These are phyloP conservation scores for Notoglanidium macrostoma DNA, from an alignment of 2,797 vertebrate species.

Conservation along the genomic window DNA sequence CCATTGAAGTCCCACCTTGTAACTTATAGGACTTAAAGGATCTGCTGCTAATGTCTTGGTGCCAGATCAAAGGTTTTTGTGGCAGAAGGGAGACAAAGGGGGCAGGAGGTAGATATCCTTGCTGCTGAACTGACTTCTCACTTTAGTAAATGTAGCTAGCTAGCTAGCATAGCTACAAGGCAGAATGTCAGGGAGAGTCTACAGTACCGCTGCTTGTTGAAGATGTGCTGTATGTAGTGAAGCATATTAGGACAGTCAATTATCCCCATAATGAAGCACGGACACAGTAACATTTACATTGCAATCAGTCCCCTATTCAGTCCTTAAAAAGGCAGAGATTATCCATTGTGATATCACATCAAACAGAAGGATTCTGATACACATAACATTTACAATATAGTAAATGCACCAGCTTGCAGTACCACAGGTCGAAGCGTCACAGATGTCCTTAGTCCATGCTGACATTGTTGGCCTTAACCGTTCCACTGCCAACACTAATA, in stretches of 20 bases:
- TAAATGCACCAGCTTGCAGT: constrained; percentile 21
- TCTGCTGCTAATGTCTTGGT: no score
- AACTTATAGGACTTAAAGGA: no score
- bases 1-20: no score
- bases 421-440: neutral
- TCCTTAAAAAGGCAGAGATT: neutral
- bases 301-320: neutral
- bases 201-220: neutral
- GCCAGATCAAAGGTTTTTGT: no score
- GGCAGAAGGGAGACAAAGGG: no score
- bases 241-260: neutral
- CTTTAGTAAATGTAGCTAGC: neutral
- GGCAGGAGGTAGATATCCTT: neutral
- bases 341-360: neutral
- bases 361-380: neutral
- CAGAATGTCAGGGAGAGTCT: neutral
- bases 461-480: constrained; percentile 38
- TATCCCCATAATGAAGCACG: constrained; percentile 8
- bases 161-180: neutral
- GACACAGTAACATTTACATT: neutral
- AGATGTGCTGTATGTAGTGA: neutral
- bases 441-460: constrained; percentile 19
- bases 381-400: constrained; percentile 23
- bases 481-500: constrained; percentile 42
- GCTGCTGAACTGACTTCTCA: neutral